Base-by-base conservation (phyloP, 2,797 vertebrate species). In the Pagetopsis macropterus region DNA sequence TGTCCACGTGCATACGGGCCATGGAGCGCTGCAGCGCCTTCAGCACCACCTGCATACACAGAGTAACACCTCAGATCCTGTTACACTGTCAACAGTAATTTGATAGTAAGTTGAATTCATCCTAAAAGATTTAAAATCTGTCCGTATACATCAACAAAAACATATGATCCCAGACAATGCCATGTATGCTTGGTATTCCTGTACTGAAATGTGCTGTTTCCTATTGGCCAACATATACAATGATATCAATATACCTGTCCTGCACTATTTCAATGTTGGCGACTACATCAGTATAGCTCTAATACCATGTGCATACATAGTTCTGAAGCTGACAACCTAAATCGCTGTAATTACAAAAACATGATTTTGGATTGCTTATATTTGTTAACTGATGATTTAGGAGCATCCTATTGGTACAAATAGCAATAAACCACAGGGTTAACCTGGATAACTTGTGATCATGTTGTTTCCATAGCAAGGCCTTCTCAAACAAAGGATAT, bases 1-100 rank as follows among this genome's bases (percentile, higher is more conserved):
- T 59, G 33, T 87, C 80, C 67, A 91, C 88, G 68, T 91, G 81
- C 88, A 89, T 89, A 2, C 61, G 76, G 50, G n/a, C 58, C 82
- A 91, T 83, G n/a, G 90, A 90, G 60, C 60, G 67, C 27, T 33
- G 80, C 68, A 90, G 15, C 0, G 84, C 86, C 57, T 80, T 83
- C 79, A 88, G 82, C 79, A 89, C 85, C 79, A 83, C 87, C 90
- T 91, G 69, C 45, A 73, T 21, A 73, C 64, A 57, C 7, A 80
- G 5, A 67, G 13, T 51, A 4, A 72, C 0, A 33, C 19, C 3
- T 71, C 0, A 80, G 41, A 9, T 0, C 5, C 23, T 0, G 48
- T 21, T 44, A 52, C 40, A 16, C 52, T 31, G 45, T 19, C 1
- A 54, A n/a, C 46, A 48, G 6, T 44, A 15, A 72, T 70, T 23